Percentiles rank a stretch among this genome's conserved stretches.
These are phyloP conservation scores for Aldabrachelys gigantea DNA, from an alignment of 2,113 vertebrate genomes.

Conservation along the genomic window DNA sequence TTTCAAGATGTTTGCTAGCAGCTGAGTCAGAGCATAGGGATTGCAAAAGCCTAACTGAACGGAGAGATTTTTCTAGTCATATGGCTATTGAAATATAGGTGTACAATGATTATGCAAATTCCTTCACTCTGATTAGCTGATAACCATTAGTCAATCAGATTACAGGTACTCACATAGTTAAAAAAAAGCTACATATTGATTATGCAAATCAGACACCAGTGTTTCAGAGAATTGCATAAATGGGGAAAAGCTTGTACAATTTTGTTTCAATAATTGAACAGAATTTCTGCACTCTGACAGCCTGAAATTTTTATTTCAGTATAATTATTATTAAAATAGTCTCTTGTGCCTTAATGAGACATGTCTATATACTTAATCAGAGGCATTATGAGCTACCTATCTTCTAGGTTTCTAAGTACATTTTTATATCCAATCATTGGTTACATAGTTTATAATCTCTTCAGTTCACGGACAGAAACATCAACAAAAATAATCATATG, in stretches of 20 bases:
- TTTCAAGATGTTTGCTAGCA: neutral
- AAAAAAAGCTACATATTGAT: neutral
- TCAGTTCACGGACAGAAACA: neutral
- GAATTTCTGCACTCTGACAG: neutral
- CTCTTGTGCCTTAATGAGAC: neutral
- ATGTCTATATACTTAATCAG: neutral
- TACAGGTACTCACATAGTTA: neutral
- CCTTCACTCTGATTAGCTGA: neutral
- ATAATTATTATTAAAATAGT: neutral
- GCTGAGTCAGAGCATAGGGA: neutral
- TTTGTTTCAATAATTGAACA: neutral
- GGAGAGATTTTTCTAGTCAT: neutral
- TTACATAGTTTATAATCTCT: neutral
- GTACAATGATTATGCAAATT: neutral
- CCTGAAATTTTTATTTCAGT: neutral
- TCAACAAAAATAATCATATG: neutral
- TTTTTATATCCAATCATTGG: neutral
- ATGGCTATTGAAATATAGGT: neutral
- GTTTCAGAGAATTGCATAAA: neutral
- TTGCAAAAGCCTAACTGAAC: neutral
- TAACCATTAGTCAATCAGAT: neutral
- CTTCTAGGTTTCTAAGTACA: neutral
- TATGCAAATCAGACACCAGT: neutral
- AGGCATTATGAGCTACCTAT: neutral
- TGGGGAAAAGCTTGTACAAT: neutral